A percentile compares a stretch with the other conserved stretches of the same genome.
Evolutionary conservation across 1,140 invertebrate genomes (phyloP).

Genomic region (Odontomachus brunneus): DNA sequence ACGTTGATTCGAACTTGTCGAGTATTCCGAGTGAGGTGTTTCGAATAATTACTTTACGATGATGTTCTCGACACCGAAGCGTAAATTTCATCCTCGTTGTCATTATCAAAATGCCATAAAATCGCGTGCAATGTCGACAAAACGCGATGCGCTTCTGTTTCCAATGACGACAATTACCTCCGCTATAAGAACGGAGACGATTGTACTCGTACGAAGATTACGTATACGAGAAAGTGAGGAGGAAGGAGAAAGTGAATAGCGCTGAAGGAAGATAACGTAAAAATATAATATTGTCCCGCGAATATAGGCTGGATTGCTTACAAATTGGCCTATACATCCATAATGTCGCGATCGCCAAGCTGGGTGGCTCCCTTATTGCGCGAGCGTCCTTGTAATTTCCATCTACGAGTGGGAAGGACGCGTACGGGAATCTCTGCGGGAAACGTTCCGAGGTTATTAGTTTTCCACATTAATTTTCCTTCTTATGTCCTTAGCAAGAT

Average conservation of each 20-base stretch:
- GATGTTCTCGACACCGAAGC: not conserved
- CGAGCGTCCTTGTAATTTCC: constrained; percentile 78
- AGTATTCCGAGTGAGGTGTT: not conserved
- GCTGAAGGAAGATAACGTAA: constrained; percentile 78
- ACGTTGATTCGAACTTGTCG: constrained; percentile 11
- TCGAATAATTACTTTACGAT: not conserved
- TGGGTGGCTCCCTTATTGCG: constrained; percentile 75
- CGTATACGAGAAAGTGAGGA: not conserved
- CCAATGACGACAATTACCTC: constrained; percentile 6
- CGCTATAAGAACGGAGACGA: constrained; percentile 26
- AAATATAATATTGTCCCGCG: constrained; percentile 83
- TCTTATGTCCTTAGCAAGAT: constrained; percentile 47
- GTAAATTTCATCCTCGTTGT: not conserved
- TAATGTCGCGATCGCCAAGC: constrained; percentile 83
- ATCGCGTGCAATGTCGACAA: not conserved
- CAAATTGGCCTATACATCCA: constrained; percentile 85
- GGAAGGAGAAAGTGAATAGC: constrained; percentile 56
- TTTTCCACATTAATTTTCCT: constrained; percentile 72
- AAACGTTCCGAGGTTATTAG: constrained; percentile 67
- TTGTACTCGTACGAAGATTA: not conserved
- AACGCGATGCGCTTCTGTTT: constrained; percentile 13
- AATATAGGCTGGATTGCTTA: constrained; percentile 86
- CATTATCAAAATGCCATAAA: not conserved
- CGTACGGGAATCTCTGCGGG: constrained; percentile 66
- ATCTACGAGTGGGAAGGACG: constrained; percentile 73